Base-by-base conservation (phyloP, 2,888 invertebrate genomes). In the Siphlonurus alternatus region DNA sequence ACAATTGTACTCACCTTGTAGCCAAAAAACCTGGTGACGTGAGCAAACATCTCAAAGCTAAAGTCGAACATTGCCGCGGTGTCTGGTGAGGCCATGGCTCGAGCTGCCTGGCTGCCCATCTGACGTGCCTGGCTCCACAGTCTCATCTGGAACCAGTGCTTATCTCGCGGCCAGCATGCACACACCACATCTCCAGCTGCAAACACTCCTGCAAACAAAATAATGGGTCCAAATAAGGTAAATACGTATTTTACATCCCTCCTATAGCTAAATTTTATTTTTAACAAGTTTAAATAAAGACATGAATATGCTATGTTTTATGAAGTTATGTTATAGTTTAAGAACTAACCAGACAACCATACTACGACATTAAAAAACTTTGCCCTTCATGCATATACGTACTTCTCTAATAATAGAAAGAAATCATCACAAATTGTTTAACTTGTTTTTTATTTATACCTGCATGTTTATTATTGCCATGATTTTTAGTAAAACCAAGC, bases 121-220 rank as follows among this genome's bases (percentile, higher is more conserved):
- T 97, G 96, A 64, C 95, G 79, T 0, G 98, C 99, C 77, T 99
- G 99, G 0, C 95, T 93, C 99, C 99, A 99, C 51, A 99, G 76
- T 66, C 94, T 83, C 87, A 98, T 90, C 79, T 96, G 90, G 74
- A 92, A 89, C 95, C 95, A 95, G 72, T 93, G 88, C 23, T 82
- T 78, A 3, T 78, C 73, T 38, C 73, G 69, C 1, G 64, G 25
- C 96, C 96, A 97, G 38, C 78, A 78, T n/a, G 90, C 87, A 68
- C 81, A 80, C 71, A 95, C 96, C 5, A 92, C 87, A 81, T 99
- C 99, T 1, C 99, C 99, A 60, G 96, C 97, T 7, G 97, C 97
- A 80, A 84, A 99, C 23, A 99, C 82, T 7, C 64, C 61, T 53
- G 53, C 53, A 38, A 5, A 38, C 38, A 38, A 38, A 1, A 38